These are phyloP conservation scores for Cephus spinipes DNA, from an alignment of 2,888 invertebrate genomes.

Conservation along the genomic window DNA sequence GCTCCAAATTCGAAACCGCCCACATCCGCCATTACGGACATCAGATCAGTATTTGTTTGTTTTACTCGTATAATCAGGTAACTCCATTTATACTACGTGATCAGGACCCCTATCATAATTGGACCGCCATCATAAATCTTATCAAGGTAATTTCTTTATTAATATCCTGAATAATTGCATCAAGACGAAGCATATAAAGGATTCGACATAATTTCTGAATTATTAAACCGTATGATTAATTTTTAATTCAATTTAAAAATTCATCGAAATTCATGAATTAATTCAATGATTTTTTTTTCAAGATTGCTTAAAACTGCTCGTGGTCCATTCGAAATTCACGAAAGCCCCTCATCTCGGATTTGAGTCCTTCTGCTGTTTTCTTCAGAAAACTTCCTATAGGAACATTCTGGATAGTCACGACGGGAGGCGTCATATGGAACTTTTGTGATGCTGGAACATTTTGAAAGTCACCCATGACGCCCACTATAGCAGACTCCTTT, in stretches of 20 bases:
- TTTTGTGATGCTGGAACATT: conserved; percentile 7
- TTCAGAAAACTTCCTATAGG: background rate
- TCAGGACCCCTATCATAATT: conserved; percentile 33
- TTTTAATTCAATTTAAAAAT: no score
- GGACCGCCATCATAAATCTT: conserved; percentile 25
- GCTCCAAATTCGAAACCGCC: conserved; percentile 41
- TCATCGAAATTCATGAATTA: no score
- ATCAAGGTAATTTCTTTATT: conserved; percentile 28
- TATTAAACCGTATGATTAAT: no score
- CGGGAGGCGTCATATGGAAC: conserved; percentile 12
- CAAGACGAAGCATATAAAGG: no score
- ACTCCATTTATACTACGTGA: conserved; percentile 37
- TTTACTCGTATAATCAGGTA: conserved; percentile 39
- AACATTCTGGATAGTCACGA: conserved; percentile 11
- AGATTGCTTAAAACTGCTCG: background rate
- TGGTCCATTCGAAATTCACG: background rate
- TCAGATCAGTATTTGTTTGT: conserved; percentile 41
- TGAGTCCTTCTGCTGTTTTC: background rate
- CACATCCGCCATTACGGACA: conserved; percentile 43
- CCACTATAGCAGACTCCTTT: conserved; percentile 9
- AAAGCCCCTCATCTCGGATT: background rate
- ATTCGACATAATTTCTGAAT: no score
- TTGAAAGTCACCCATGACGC: conserved; percentile 11
- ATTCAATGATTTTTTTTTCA: no score
- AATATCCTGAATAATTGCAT: background rate